Conservation (phyloP, 2,113 vertebrate species). For the Hirundichthys speculiger region DNA sequence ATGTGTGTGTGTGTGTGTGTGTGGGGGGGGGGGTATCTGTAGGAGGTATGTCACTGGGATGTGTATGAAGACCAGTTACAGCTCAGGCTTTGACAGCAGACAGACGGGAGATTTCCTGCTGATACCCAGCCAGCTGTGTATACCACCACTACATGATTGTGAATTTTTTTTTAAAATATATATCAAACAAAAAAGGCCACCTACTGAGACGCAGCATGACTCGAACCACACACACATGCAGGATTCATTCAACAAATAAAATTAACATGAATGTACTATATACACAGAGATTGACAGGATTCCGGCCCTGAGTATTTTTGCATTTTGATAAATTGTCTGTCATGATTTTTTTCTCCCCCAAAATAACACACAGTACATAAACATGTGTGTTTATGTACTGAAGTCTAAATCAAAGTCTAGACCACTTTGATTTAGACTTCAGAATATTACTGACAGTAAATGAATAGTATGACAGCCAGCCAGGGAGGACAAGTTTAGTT, state of each 20-base stretch:
- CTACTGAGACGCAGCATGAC: neutral
- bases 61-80: slow-evolving; percentile 10
- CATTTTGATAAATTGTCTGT: too few species aligned
- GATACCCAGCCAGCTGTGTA: slow-evolving; percentile 54
- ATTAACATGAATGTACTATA: slow-evolving; percentile 19
- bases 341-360: too few species aligned
- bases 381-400: too few species aligned
- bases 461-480: too few species aligned
- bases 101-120: slow-evolving; percentile 48
- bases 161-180: slow-evolving; percentile 16
- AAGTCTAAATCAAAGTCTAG: too few species aligned
- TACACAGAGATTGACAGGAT: neutral
- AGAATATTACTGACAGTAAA: too few species aligned
- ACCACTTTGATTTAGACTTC: too few species aligned
- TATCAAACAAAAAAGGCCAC: slow-evolving; percentile 23
- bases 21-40: neutral
- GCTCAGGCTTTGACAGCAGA: slow-evolving; percentile 60
- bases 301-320: too few species aligned
- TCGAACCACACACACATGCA: slow-evolving; percentile 6
- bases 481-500: too few species aligned
- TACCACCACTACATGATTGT: neutral
- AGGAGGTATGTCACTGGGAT: neutral
- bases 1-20: slow-evolving; percentile 6
- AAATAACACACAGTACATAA: too few species aligned
- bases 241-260: slow-evolving; percentile 23